Conservation (phyloP, 2,888 invertebrate genomes). For the Dryocosmus kuriphilus region DNA sequence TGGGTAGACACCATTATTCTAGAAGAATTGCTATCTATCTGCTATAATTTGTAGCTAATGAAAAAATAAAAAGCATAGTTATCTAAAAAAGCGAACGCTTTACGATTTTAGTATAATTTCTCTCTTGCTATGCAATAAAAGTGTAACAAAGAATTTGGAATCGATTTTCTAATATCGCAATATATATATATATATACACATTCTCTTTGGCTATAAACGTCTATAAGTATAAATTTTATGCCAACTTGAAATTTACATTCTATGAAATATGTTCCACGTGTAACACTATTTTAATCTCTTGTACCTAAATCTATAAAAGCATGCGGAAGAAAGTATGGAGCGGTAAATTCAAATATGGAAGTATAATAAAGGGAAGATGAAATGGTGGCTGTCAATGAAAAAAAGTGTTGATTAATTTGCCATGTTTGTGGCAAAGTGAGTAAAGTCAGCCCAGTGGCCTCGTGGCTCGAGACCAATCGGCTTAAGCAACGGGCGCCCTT, state of each 20-base stretch:
- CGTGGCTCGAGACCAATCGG: conserved; percentile 44
- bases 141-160: background rate
- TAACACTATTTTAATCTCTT: conserved; percentile 12
- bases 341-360: conserved; percentile 29
- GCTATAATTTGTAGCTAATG: background rate
- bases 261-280: conserved; percentile 23
- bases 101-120: background rate
- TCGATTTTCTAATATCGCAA: background rate
- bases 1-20: background rate
- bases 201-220: conserved; percentile 23
- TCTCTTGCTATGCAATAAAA: background rate
- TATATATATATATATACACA: background rate
- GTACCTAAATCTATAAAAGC: conserved; percentile 17
- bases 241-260: conserved; percentile 20
- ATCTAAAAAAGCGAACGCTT: background rate
- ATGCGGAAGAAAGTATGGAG: conserved; percentile 14
- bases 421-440: conserved; percentile 24
- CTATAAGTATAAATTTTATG: background rate
- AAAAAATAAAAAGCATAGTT: background rate
- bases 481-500: conserved; percentile 53
- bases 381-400: background rate
- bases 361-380: conserved; percentile 24
- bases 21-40: background rate
- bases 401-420: conserved; percentile 27
- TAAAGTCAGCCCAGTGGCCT: conserved; percentile 39